Base-by-base conservation (phyloP, 1,140 invertebrate species). In the Whitmania pigra region DNA sequence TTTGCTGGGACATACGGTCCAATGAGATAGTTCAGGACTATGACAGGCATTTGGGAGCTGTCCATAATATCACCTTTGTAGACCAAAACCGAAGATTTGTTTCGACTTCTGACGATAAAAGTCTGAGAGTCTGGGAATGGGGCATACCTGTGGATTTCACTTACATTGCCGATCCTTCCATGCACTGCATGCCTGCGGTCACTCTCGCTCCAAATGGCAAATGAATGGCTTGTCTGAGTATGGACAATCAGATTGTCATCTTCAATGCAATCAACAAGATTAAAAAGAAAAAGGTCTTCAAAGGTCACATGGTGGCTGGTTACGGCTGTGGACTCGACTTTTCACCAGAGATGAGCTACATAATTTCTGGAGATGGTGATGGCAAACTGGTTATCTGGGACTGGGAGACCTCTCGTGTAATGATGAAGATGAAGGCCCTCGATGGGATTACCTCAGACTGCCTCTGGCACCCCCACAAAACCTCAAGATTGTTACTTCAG, bases 71-170 rank as follows among this genome's bases (percentile, higher is more conserved):
- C 74, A 99, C 95, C 7, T 99, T 99, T 84, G 94, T 99, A 20
- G 97, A 99, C 84, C 93, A 97, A 77, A 97, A 98, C 83, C 84
- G 95, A 70, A 83, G 95, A 78, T 98, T 99, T 85, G 94, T 98
- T 0, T 94, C 93, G 18, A 98, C 96, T 0, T 98, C 95, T 0
- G n/a, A n/a, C n/a, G n/a, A n/a, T n/a, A n/a, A n/a, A n/a, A n/a
- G n/a, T n/a, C n/a, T n/a, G n/a, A n/a, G 97, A 99, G 82, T 97
- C 71, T 99, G 97, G 97, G 97, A 99, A 87, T 99, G 96, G 95
- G 90, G 82, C 80, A 82, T 83, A 18, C 71, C 49, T 60, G 40
- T 43, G 4, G 96, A 99, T 81, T 98, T 99, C 89, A 99, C 99
- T 81, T 97, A 99, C 79, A 99, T 99, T 77, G 95, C 96, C n/a